These are phyloP conservation scores for Drosophila tani DNA, from an alignment of 1,140 invertebrate genomes.

Conservation along the genomic window DNA sequence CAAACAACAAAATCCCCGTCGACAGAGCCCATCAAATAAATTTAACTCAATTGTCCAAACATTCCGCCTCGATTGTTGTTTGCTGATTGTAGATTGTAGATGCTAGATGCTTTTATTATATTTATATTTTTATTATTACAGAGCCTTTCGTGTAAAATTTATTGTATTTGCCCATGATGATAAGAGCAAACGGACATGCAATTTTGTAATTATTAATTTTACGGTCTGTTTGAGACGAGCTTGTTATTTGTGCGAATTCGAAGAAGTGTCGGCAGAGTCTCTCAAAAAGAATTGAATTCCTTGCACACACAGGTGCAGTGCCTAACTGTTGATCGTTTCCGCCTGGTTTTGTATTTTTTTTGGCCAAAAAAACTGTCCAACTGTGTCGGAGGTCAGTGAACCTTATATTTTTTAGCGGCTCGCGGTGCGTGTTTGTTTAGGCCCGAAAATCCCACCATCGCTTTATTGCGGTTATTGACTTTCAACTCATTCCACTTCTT, in stretches of 20 bases:
- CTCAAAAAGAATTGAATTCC: slow-evolving; percentile 7
- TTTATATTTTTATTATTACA: slow-evolving; percentile 4
- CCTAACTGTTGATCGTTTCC: slow-evolving; percentile 41
- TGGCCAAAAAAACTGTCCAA: slow-evolving; percentile 42
- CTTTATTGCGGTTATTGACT: slow-evolving; percentile 70
- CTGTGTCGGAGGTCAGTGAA: slow-evolving; percentile 71
- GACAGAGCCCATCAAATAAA: slow-evolving; percentile 46
- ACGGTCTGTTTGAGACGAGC: slow-evolving; percentile 68
- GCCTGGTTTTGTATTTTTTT: slow-evolving; percentile 8
- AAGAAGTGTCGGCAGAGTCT: slow-evolving; percentile 8
- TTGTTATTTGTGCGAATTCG: slow-evolving; percentile 27
- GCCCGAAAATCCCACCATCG: slow-evolving; percentile 59
- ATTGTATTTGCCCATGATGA: slow-evolving; percentile 61
- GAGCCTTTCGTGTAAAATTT: slow-evolving; percentile 56
- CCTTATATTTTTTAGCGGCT: slow-evolving; percentile 25
- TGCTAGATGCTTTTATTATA: slow-evolving; percentile 14
- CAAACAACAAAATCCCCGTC: slow-evolving; percentile 40
- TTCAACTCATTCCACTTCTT: slow-evolving; percentile 31
- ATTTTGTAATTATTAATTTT: slow-evolving; percentile 78
- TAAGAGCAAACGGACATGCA: slow-evolving; percentile 64
- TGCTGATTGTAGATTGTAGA: slow-evolving; percentile 4
- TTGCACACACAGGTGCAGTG: slow-evolving; percentile 18
- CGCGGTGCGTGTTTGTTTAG: slow-evolving; percentile 76
- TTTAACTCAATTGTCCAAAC: slow-evolving; percentile 57
- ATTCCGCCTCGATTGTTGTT: slow-evolving; percentile 33